Evolutionary conservation across 2,888 invertebrate genomes (phyloP).

Genomic region (Iselma pallidipennis): DNA sequence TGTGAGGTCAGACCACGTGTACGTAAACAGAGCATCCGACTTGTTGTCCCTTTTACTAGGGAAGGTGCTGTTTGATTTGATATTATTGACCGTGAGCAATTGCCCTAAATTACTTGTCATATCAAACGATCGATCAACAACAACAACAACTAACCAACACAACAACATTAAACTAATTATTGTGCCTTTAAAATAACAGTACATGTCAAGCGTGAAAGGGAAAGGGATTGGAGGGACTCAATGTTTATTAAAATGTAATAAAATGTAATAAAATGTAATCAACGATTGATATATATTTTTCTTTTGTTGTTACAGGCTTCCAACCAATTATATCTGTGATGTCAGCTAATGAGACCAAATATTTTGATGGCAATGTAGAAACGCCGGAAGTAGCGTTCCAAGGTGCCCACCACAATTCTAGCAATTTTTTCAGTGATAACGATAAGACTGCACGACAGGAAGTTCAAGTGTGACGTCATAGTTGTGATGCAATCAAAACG

Average conservation of each 20-base stretch:
- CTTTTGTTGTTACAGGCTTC: slow-evolving; percentile 57
- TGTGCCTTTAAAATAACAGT: no score
- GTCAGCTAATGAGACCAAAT: slow-evolving; percentile 42
- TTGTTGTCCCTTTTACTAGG: slow-evolving; percentile 22
- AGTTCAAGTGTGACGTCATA: slow-evolving; percentile 70
- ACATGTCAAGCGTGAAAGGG: no score
- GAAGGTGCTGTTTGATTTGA: slow-evolving; percentile 33
- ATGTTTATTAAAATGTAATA: no score
- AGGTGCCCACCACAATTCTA: slow-evolving; percentile 38
- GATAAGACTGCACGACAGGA: slow-evolving; percentile 55
- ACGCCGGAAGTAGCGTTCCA: slow-evolving; percentile 51
- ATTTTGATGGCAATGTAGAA: slow-evolving; percentile 29
- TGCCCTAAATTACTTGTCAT: slow-evolving; percentile 38
- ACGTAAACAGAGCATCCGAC: slow-evolving; percentile 13
- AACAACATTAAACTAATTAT: no score
- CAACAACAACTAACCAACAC: no score
- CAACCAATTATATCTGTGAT: slow-evolving; percentile 63
- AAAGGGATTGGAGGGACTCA: no score
- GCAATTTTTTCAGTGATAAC: slow-evolving; percentile 41
- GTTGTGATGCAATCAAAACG: slow-evolving; percentile 62
- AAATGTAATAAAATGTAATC: no score
- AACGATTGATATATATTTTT: neutral
- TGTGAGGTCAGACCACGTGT: slow-evolving; percentile 8
- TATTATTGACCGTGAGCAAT: slow-evolving; percentile 37
- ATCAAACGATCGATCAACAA: slow-evolving; percentile 35